Base-by-base conservation (phyloP, 2,797 vertebrate genomes). In the Hippopotamyrus pictus region DNA sequence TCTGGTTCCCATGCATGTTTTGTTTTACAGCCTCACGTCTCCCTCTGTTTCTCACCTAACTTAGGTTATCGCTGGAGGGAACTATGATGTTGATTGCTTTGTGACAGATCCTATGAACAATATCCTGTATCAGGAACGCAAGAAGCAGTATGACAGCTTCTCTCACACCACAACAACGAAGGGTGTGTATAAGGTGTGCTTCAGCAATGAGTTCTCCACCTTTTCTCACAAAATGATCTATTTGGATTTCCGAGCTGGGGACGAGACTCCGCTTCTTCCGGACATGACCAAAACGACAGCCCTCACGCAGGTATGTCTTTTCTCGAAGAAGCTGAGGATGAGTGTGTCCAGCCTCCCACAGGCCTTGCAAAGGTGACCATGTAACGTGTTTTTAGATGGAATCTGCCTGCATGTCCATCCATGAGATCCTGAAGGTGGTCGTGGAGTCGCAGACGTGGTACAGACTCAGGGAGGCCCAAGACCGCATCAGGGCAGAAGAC, bases 201-300 rank as follows among this genome's bases (percentile, higher is more conserved):
- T 99, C 90, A 97, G 97, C 94, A 99, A 98, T 0, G 97, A 98
- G 92, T 98, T 99, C 92, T 98, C 98, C 90, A 97, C 97, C 0
- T 98, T 97, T 90, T 96, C 97, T 17, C 96, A 98, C 89, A 99
- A 99, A 94, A 96, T 92, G 0, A 91, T 99, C 90, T 98, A 97
- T 93, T 95, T 99, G 51, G 97, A 98, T 90, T 96, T 98, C 87
- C 95, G 97, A 82, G 92, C 96, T 2, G 97, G 97, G n/a, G 95
- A 97, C 0, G 97, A 97, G 90, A 92, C 93, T 0, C 96, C 97
- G 0, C 95, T 98, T 37, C 93, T 97, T 54, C 94, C 96, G 0
- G 93, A 93, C 89, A 96, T 97, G 95, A 95, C 90, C 25, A 93
- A 93, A 0, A 92, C 90, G 48, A 95, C 97, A 0, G 96, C 97